Base-by-base conservation (phyloP, 2,888 invertebrate species). In the Tetanocera ferruginea region DNA sequence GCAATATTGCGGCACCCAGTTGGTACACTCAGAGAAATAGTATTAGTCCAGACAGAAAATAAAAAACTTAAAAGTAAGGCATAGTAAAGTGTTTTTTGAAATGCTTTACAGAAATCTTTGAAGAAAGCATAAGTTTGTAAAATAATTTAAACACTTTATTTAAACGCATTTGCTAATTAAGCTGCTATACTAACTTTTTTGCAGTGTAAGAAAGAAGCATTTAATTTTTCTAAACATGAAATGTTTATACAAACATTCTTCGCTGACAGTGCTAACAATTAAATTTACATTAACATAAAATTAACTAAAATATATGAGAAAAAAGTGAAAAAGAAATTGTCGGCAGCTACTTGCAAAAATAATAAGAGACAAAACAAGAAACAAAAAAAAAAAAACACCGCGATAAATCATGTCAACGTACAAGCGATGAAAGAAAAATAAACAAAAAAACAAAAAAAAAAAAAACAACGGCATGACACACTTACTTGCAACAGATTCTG, bases 401-500 rank as follows among this genome's bases (percentile, higher is more conserved):
- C 19, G 6, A 55, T 8, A 55, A 55, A 55, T 55, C 19, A 8
- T 55, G 8, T n/a, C 19, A 55, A 23, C 55, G 19, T 55, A 55
- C 19, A 19, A 55, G n/a, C 55, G 2, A 23, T 9, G 23, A 28
- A 64, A 64, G 0, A 62, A 11, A 60, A 23, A 60, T 8, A 70
- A 52, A 70, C 11, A n/a, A 3, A 11, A 52, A 28, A 51, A 9
- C 19, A n/a, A 51, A 28, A 51, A 71, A 55, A 14, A 69, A 70
- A 28, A 52, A 31, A 51, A 23, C 25, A 34, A 66, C n/a, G 3
- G 14, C 28, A 6, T 51, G 23, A 28, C 1, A 43, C 17, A 82
- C 84, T 81, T 84, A 90, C 90, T 86, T 90, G 90, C 78, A 91
- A 87, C 78, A 90, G 89, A 83, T 90, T 91, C 83, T 94, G 93